These are phyloP conservation scores for Etia nguti DNA, from an alignment of 2,113 vertebrate genomes.

Conservation along the genomic window DNA sequence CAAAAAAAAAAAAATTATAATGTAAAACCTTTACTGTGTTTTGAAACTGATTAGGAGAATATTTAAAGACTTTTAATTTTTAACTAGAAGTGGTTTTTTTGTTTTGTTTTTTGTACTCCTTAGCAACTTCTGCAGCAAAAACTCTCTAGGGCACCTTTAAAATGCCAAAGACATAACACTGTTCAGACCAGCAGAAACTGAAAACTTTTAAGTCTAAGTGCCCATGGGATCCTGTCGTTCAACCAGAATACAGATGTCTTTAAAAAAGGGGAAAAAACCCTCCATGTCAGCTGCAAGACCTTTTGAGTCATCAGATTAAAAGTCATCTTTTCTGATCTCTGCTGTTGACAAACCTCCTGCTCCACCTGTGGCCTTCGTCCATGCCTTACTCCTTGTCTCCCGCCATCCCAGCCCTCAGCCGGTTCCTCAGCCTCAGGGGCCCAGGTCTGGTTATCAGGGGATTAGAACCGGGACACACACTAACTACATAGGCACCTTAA, in stretches of 20 bases:
- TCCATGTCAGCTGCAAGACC: not conserved
- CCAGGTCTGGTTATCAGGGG: slow-evolving; percentile 55
- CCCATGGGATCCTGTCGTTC: not conserved
- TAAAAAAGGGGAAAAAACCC: not conserved
- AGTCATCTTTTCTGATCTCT: slow-evolving; percentile 45
- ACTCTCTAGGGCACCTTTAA: not conserved
- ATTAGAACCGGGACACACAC: slow-evolving; percentile 53
- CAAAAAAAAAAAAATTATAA: not conserved
- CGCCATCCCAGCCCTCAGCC: not conserved
- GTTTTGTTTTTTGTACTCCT: not conserved
- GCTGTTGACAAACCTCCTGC: slow-evolving; percentile 21
- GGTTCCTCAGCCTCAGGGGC: slow-evolving; percentile 11
- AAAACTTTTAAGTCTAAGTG: not conserved
- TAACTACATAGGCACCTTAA: not conserved
- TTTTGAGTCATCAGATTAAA: slow-evolving; percentile 10
- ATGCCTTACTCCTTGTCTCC: not conserved
- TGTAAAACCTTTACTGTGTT: not conserved
- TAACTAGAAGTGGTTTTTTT: not conserved
- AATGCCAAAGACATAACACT: not conserved
- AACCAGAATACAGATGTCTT: not conserved
- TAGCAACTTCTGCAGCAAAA: not conserved
- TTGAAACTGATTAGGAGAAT: not conserved
- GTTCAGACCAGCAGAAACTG: not conserved
- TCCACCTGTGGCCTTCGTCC: slow-evolving; percentile 27
- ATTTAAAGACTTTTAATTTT: too few species aligned